Evolutionary conservation across 2,113 vertebrate genomes (phyloP).

Genomic region (Daubentonia madagascariensis): DNA sequence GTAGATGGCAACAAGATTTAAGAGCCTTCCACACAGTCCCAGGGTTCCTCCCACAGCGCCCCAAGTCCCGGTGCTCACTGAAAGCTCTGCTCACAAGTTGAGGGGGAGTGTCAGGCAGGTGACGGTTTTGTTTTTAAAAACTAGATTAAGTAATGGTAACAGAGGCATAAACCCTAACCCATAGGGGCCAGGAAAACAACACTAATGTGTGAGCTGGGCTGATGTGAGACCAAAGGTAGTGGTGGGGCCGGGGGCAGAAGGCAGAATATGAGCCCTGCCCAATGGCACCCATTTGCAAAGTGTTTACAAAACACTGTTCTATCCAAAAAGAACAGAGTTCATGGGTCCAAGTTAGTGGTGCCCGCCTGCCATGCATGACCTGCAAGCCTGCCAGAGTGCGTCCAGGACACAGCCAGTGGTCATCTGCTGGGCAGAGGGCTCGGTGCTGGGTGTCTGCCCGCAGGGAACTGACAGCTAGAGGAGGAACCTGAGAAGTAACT

Average conservation of each 20-base stretch:
- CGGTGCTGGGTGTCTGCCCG: not conserved
- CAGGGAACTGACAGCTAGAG: not conserved
- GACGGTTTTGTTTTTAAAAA: not conserved
- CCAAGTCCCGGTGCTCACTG: rapidly evolving
- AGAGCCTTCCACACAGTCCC: not conserved
- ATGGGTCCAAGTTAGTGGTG: not conserved
- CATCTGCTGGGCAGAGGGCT: not conserved
- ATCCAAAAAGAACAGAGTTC: not conserved
- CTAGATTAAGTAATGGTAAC: not conserved
- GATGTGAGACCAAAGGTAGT: rapidly evolving
- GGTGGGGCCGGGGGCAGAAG: not conserved
- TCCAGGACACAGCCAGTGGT: not conserved
- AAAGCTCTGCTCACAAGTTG: not conserved
- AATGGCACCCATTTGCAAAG: rapidly evolving
- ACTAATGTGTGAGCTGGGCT: not conserved
- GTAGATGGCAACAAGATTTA: rapidly evolving
- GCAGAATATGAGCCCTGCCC: not conserved
- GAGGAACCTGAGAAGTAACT: not conserved
- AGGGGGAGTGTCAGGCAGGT: too few relatives aligned
- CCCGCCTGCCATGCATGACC: not conserved
- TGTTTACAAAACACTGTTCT: not conserved
- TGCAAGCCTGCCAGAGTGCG: not conserved
- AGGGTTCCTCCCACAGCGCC: too few relatives aligned
- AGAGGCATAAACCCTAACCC: too few relatives aligned
- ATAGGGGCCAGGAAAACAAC: not conserved